Conservation (phyloP, 2,797 vertebrate species). For the Myotis planiceps region DNA sequence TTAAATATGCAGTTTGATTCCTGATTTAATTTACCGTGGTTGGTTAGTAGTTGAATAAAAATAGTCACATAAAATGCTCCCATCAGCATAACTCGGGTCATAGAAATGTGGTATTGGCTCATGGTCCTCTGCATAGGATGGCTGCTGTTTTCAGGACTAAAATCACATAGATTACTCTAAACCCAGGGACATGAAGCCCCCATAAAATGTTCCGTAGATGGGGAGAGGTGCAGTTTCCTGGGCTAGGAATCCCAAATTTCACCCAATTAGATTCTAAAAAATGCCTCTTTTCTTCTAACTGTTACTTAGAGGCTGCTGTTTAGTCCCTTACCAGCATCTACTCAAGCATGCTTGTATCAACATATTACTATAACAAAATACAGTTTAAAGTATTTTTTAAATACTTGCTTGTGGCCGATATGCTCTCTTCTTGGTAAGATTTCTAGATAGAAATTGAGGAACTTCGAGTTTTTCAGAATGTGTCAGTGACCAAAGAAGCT, state of each 20-base stretch:
- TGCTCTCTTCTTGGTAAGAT: neutral
- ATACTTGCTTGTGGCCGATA: neutral
- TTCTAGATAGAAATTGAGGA: neutral
- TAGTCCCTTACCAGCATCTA: neutral
- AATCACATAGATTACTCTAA: neutral
- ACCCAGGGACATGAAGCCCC: neutral
- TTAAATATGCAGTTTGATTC: neutral
- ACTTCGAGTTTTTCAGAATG: neutral
- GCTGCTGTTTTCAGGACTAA: neutral
- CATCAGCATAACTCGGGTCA: neutral
- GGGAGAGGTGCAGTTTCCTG: neutral
- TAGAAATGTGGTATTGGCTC: neutral
- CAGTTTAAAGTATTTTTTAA: neutral
- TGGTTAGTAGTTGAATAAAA: constrained; percentile 4
- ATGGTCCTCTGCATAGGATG: neutral
- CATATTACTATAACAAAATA: neutral
- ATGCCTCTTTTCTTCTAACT: neutral
- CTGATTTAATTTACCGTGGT: neutral
- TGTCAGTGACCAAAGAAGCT: neutral
- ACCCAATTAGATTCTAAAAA: neutral
- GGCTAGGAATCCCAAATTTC: neutral
- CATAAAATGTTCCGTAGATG: neutral
- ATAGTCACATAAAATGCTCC: neutral
- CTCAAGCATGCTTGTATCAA: neutral
- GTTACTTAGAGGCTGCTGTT: neutral